These are phyloP conservation scores for Cheilosia scutellata DNA, from an alignment of 2,888 invertebrate genomes.

Conservation along the genomic window DNA sequence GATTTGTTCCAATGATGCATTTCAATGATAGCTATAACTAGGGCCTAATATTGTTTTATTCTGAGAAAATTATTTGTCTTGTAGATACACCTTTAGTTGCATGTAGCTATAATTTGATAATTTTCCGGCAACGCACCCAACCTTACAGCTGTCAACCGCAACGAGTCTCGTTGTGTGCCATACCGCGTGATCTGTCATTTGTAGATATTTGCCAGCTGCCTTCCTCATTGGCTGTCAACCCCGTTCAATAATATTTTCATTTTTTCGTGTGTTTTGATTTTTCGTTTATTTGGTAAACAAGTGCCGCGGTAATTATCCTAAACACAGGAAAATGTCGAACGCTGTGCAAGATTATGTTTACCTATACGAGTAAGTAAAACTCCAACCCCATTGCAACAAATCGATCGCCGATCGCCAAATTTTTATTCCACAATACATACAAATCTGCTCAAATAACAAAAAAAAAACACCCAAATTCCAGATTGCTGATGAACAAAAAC, in stretches of 20 bases:
- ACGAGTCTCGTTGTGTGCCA: constrained; percentile 60
- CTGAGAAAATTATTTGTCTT: too few species aligned
- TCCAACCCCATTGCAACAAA: constrained; percentile 39
- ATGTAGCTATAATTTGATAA: neutral
- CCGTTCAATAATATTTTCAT: constrained; percentile 76
- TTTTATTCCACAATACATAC: constrained; percentile 60
- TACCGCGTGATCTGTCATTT: constrained; percentile 75
- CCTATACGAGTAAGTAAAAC: constrained; percentile 77
- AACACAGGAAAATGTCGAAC: constrained; percentile 76
- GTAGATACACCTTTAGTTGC: neutral
- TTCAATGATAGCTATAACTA: too few species aligned
- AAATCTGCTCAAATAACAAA: constrained; percentile 38
- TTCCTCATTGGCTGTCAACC: constrained; percentile 75
- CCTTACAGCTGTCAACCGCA: constrained; percentile 35
- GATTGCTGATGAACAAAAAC: constrained; percentile 86
- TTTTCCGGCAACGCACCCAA: constrained; percentile 20
- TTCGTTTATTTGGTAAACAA: constrained; percentile 75
- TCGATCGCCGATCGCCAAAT: constrained; percentile 72
- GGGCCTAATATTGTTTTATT: too few species aligned
- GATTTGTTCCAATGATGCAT: too few species aligned
- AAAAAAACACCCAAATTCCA: constrained; percentile 56
- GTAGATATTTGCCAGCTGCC: constrained; percentile 75
- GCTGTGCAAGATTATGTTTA: constrained; percentile 77
- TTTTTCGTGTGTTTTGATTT: constrained; percentile 76
- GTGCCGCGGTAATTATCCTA: constrained; percentile 71